A percentile compares a stretch with the other conserved stretches of the same genome.
Conservation (phyloP, 2,888 invertebrate species). For the Drosophila crucigera region DNA sequence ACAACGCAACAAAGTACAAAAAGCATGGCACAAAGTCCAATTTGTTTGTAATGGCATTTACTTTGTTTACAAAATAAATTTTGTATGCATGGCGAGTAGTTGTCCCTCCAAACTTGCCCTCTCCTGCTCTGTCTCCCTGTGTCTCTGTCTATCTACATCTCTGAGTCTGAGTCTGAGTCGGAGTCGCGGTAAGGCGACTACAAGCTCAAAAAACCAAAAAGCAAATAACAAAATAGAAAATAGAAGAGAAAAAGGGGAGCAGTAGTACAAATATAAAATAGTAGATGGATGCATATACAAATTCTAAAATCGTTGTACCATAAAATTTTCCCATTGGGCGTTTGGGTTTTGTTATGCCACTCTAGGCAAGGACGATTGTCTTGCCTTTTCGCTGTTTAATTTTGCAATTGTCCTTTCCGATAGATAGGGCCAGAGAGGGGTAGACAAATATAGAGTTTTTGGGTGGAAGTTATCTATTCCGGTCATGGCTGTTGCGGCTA, state of each 20-base stretch:
- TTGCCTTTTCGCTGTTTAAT: slow-evolving; percentile 77
- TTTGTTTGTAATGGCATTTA: slow-evolving; percentile 81
- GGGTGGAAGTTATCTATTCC: slow-evolving; percentile 63
- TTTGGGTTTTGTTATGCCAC: slow-evolving; percentile 50
- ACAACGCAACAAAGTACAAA: slow-evolving; percentile 56
- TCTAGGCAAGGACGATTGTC: slow-evolving; percentile 61
- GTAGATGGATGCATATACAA: slow-evolving; percentile 58
- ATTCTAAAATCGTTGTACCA: slow-evolving; percentile 80
- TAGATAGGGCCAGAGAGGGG: not conserved
- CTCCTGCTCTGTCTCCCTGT: not conserved
- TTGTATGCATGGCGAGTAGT: slow-evolving; percentile 81
- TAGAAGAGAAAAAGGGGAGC: slow-evolving; percentile 1
- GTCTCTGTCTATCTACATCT: not conserved
- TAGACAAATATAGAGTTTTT: slow-evolving; percentile 2
- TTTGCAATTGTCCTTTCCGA: slow-evolving; percentile 77
- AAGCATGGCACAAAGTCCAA: slow-evolving; percentile 79
- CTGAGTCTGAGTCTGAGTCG: not conserved
- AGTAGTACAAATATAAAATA: slow-evolving; percentile 4
- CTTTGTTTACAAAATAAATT: slow-evolving; percentile 81
- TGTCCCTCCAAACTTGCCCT: slow-evolving; percentile 17
- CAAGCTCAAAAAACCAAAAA: slow-evolving; percentile 32
- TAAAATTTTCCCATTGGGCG: slow-evolving; percentile 83
- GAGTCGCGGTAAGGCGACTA: slow-evolving; percentile 39
- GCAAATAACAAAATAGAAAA: slow-evolving; percentile 7
- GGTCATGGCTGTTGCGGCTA: slow-evolving; percentile 70